A percentile compares a stretch with the other conserved stretches of the same genome.
These are phyloP conservation scores for Taphrorychus bicolor DNA, from an alignment of 2,888 invertebrate species.

Conservation along the genomic window DNA sequence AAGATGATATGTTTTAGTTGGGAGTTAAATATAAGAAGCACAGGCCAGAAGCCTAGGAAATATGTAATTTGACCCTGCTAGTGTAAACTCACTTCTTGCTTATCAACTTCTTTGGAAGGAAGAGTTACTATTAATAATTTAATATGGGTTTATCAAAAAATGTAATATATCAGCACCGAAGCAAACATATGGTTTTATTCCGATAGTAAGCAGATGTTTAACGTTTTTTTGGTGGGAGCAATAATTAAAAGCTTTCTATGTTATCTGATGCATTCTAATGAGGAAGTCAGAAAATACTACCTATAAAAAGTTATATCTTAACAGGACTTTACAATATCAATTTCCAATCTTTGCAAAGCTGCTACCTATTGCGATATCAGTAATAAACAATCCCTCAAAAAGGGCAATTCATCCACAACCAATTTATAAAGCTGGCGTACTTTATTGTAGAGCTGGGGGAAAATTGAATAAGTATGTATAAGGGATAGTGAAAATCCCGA, in stretches of 20 bases:
- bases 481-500: conserved; percentile 2
- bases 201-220: conserved; percentile 11
- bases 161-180: no score
- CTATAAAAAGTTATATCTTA: not conserved
- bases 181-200: no score
- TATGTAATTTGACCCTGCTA: no score
- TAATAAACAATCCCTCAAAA: not conserved
- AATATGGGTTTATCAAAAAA: no score
- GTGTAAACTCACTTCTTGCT: no score
- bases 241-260: conserved; percentile 14
- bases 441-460: no score
- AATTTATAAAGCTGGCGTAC: no score
- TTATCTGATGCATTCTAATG: not conserved
- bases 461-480: not conserved
- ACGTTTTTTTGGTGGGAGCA: conserved; percentile 9
- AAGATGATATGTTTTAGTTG: conserved; percentile 24
- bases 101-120: no score
- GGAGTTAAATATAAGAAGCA: no score
- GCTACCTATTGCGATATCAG: not conserved
- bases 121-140: no score
- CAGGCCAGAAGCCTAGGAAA: conserved; percentile 1
- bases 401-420: not conserved
- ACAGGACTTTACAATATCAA: not conserved
- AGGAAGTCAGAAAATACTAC: not conserved
- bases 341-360: no score